Conservation (phyloP, 2,888 invertebrate genomes). For the Agriopis marginaria region DNA sequence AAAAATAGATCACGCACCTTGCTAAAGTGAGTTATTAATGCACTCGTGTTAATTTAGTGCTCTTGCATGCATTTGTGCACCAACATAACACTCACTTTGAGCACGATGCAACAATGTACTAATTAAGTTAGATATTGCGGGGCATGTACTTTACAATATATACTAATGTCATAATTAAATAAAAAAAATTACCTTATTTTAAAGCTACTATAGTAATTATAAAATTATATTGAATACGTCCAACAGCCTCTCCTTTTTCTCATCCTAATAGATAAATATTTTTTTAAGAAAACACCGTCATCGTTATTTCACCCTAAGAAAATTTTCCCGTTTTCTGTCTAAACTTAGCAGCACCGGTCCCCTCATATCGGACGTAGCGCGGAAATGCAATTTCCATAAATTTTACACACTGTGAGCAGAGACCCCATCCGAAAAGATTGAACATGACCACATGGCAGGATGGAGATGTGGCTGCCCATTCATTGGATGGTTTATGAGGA, state of each 20-base stretch:
- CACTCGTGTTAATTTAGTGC: too few relatives aligned
- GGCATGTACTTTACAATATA: too few relatives aligned
- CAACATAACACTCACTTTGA: too few relatives aligned
- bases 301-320: conserved; percentile 49
- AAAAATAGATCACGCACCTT: too few relatives aligned
- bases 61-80: too few relatives aligned
- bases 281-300: conserved; percentile 34
- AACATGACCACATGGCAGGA: conserved; percentile 72
- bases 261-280: background rate
- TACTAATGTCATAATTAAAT: too few relatives aligned
- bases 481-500: conserved; percentile 55
- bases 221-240: background rate
- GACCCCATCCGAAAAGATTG: conserved; percentile 80
- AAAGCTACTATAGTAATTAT: too few relatives aligned
- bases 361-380: conserved; percentile 75
- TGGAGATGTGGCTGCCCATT: conserved; percentile 47
- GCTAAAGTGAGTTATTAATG: too few relatives aligned
- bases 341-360: conserved; percentile 56
- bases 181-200: too few relatives aligned
- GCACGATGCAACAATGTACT: too few relatives aligned
- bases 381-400: conserved; percentile 86
- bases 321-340: conserved; percentile 55
- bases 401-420: conserved; percentile 83
- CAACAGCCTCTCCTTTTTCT: background rate
- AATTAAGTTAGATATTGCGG: too few relatives aligned